Evolutionary conservation across 2,797 vertebrate species (phyloP), one percentile per base, ranked within the genome.

Genomic region (Premnoplex brunnescens): DNA sequence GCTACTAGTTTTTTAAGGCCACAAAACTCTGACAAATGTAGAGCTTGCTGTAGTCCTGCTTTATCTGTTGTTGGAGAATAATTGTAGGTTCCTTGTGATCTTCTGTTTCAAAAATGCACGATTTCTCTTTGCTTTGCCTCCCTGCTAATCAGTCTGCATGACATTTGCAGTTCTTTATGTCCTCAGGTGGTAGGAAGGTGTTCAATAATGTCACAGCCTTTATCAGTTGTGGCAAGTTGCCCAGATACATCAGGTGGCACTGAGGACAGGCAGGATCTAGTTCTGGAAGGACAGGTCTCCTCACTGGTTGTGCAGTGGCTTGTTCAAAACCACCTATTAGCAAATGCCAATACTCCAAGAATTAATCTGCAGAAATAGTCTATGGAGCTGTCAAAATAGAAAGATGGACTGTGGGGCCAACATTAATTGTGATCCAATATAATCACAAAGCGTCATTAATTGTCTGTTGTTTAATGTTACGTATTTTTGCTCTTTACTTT

Each of bases 381-480:
- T 64, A 91, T 92, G 55, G 85, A 97, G 71, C 91, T 89, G 36
- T 97, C 88, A 92, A 85, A 97, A 88, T 72, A 95, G 94, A 97
- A 97, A 93, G 96, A 97, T 97, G 95, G 97, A 95, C 90, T 92
- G 12, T 59, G 84, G 85, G 83, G 85, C 83, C 77, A 96, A 84
- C 91, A 88, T 97, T 97, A 98, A 98, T 96, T 95, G 89, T 94
- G 87, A 73, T 89, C 85, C 94, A 92, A 88, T 95, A 92, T 98
- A 97, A 98, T 98, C 97, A 97, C 95, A 94, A 97, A 98, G 82
- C 77, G 77, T 94, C 97, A 92, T 95, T 98, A 98, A 98, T 97
- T 97, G 89, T 93, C 74, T 97, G 92, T 96, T 98, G 93, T 97
- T 97, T 97, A 96, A 95, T 89, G 83, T 86, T 95, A 84, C 60